Evolutionary conservation across 2,888 invertebrate genomes (phyloP), one percentile per base, ranked within the genome.

Genomic region (Thysanoteuthis rhombus): DNA sequence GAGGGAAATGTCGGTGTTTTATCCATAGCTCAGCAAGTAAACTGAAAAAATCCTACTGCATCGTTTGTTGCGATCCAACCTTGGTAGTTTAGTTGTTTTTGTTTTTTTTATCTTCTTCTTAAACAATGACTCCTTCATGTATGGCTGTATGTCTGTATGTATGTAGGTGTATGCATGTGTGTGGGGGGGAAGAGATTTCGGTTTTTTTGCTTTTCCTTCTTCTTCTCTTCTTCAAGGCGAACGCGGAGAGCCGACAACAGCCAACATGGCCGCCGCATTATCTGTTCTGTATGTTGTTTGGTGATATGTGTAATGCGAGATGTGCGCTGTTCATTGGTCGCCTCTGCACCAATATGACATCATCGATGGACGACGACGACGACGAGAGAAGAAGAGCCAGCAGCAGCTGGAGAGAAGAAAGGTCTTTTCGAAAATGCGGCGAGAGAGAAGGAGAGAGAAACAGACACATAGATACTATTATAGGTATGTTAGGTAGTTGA

Each of bases 311-410:
- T 40, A 92, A 42, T 42, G 39, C 45, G 92, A 92, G 92, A 92
- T 45, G 42, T 42, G 45, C 40, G 40, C 45, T 39, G 40, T 92
- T 92, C 42, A 92, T 92, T 92, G 92, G 92, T 92, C 40, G 92
- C 40, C n/a, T 42, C 92, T 92, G 92, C 92, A 92, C 92, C 39
- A 92, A 92, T 42, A 92, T 92, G 92, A 92, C 92, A 92, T 92
- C 92, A 92, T 92, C 92, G 45, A 92, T 92, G 92, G 45, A 92
- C 75, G 75, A 36, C n/a, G 75, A 75, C n/a, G 75, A 58, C n/a
- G n/a, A n/a, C n/a, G n/a, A n/a, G n/a, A n/a, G n/a, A n/a, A n/a
- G n/a, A n/a, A 28, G 58, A 75, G 75, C 75, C 75, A 75, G 75
- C 75, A 75, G 75, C 75, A 75, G 75, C 75, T 75, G n/a, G n/a